Evolutionary conservation across 2,797 vertebrate species (phyloP).

Genomic region (Thamnophis elegans): DNA sequence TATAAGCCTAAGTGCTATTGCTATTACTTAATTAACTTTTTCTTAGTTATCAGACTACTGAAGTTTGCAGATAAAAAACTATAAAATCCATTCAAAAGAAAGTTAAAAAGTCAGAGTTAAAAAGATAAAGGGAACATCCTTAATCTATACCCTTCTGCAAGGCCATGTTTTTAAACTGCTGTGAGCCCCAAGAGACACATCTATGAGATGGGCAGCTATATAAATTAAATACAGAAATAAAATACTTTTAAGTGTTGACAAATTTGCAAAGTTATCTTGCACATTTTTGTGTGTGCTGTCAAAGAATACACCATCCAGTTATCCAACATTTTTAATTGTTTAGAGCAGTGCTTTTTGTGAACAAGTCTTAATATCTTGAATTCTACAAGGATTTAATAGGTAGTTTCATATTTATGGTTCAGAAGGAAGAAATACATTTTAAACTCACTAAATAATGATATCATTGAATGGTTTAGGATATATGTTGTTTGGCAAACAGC

Average conservation of each 20-base stretch:
- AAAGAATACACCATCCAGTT: not conserved
- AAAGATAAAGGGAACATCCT: not conserved
- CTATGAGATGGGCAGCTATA: not conserved
- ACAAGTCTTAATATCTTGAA: not conserved
- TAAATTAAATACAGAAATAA: not conserved
- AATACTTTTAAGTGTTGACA: not conserved
- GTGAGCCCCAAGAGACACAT: not conserved
- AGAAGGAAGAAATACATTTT: not conserved
- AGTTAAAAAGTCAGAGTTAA: not conserved
- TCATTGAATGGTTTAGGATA: not conserved
- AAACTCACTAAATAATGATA: not conserved
- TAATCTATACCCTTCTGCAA: not conserved
- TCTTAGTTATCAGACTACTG: not conserved
- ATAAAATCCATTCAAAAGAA: not conserved
- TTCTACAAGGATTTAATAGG: not conserved
- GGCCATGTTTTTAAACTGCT: not conserved
- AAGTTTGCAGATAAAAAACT: not conserved
- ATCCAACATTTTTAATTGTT: not conserved
- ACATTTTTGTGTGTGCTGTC: not conserved
- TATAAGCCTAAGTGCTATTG: too few relatives aligned
- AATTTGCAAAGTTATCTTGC: not conserved
- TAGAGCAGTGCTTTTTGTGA: not conserved
- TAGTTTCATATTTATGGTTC: not conserved
- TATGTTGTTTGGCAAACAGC: accelerated
- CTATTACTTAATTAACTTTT: not conserved